A percentile compares a stretch with the other conserved stretches of the same genome.
phyloP scores from a whole-genome alignment of 2,113 vertebrate species.

The Crypturellus undulatus region DNA sequence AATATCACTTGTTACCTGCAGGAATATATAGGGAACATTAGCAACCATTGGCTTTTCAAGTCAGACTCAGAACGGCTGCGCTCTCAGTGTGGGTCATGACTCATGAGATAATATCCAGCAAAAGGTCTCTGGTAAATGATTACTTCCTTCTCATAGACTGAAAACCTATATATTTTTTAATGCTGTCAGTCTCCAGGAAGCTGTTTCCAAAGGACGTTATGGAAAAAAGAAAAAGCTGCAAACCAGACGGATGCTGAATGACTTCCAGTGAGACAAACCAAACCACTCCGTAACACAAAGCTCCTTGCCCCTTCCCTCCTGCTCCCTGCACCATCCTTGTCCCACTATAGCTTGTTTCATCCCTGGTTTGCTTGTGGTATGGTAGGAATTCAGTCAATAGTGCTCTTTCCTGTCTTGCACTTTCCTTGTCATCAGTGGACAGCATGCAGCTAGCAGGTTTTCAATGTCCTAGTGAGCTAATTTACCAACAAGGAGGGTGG shows the following conservation, averaged over 20 bases:
- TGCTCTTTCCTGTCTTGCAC: neutral
- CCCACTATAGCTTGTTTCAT: neutral
- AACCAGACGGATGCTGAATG: neutral
- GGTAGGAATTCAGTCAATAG: neutral
- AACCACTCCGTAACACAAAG: neutral
- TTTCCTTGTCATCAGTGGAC: neutral
- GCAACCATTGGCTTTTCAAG: slow-evolving; percentile 54
- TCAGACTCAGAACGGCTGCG: slow-evolving; percentile 23
- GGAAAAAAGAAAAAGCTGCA: neutral
- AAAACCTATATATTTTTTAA: slow-evolving; percentile 42
- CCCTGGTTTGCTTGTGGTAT: neutral
- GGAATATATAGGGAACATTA: slow-evolving; percentile 59
- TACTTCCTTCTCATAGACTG: slow-evolving; percentile 46
- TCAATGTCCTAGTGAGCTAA: neutral
- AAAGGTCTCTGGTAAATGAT: slow-evolving; percentile 62
- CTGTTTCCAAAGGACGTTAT: neutral
- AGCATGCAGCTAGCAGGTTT: neutral
- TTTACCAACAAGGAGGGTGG: neutral
- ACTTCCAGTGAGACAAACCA: neutral
- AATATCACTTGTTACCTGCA: slow-evolving; percentile 73
- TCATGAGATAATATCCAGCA: slow-evolving; percentile 65
- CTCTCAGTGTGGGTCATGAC: slow-evolving; percentile 58
- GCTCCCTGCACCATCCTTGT: neutral
- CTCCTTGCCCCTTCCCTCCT: neutral
- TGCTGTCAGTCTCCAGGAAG: slow-evolving; percentile 29